Base-by-base conservation (phyloP, 2,113 vertebrate genomes). In the Silurus glanis region DNA sequence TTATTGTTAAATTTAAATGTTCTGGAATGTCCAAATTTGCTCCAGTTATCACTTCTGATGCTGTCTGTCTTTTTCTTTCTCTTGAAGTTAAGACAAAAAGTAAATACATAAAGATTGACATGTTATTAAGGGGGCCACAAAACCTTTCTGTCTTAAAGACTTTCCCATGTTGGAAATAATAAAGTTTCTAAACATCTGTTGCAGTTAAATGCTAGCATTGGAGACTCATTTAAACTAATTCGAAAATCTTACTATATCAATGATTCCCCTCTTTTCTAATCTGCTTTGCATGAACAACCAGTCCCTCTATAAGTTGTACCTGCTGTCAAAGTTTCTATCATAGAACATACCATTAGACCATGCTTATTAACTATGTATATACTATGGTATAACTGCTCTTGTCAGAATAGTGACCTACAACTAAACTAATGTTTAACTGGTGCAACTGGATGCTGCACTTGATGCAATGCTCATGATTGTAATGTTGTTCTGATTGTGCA, bases 371-470 rank as follows among this genome's bases (percentile, higher is more conserved):
- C 9, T 0, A 75, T 37, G 14, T 53, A 13, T 2, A n/a, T n/a
- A 58, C 8, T 58, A 19, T 58, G 6, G 8, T 28, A 28, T 56
- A 28, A 56, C 75, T 47, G 16, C 19, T 45, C 4, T 56, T 28
- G 28, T 56, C 28, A 79, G n/a, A 17, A 79, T 0, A 8, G 8
- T 45, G 25, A 80, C 37, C 56, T 47, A 61, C 19, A 61, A 80
- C 2, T 47, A 37, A 80, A 45, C 28, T 45, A 9, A 19, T 25
- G 23, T 79, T 79, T 58, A 58, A 5, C 53, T 28, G 14, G 25
- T 80, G 78, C 19, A 61, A 61, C 78, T 51, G 83, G 37, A 84
- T 62, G 28, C 59, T 85, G 74, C 25, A n/a, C 7, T 28, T 21
- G 2, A 78, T 55, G 74, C 83, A 66, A 53, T 13, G 53, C 49